Evolutionary conservation across 2,888 invertebrate genomes (phyloP).

Genomic region (Chrysotoxum bicinctum): DNA sequence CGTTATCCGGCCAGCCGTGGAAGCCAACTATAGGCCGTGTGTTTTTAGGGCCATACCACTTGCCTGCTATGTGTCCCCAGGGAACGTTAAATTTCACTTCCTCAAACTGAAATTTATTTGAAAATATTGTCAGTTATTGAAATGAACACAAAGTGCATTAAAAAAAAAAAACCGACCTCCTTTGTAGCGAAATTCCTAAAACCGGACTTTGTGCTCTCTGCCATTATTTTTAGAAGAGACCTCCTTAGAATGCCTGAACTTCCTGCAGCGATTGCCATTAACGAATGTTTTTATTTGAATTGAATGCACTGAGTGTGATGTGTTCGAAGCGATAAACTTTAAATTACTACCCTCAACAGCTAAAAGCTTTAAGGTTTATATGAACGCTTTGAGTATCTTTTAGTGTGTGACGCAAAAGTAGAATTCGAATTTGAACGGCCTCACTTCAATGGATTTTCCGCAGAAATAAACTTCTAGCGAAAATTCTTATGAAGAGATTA

Average conservation of each 20-base stretch:
- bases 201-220: background rate
- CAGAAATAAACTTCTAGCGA: background rate
- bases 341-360: conserved; percentile 13
- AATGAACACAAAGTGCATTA: background rate
- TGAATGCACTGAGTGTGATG: background rate
- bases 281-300: background rate
- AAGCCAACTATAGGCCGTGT: conserved; percentile 86
- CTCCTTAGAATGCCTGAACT: conserved; percentile 21
- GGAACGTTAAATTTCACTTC: conserved; percentile 82
- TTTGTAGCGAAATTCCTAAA: conserved; percentile 29
- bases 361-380: background rate
- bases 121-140: background rate
- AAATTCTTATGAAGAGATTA: background rate
- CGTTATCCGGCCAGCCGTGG: conserved; percentile 92
- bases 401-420: background rate
- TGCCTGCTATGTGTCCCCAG: conserved; percentile 87
- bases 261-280: conserved; percentile 23
- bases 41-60: conserved; percentile 87
- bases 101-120: conserved; percentile 16
- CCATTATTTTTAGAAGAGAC: conserved; percentile 9
- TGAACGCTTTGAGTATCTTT: no score
- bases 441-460: background rate
- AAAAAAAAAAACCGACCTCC: conserved; percentile 34
- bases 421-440: background rate
- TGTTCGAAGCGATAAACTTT: background rate